Percentiles rank a stretch among this genome's conserved stretches.
These are phyloP conservation scores for Botrylloides violaceus DNA, from an alignment of 23 tunicate species.

Conservation along the genomic window DNA sequence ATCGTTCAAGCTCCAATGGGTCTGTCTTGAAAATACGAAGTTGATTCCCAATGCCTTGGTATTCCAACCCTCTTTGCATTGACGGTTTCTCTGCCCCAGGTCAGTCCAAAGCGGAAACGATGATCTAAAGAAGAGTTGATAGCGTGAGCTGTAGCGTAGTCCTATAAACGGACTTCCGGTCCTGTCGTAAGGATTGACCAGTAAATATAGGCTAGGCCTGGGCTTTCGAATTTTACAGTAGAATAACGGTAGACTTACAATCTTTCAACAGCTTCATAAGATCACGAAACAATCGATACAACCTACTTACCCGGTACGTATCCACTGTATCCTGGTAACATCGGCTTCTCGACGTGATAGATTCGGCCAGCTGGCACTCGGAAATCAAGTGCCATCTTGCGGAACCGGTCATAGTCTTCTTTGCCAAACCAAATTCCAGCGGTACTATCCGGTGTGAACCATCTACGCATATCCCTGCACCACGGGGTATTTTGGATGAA, in stretches of 20 bases:
- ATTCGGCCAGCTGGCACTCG: constrained; percentile 51
- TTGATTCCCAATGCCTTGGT: constrained; percentile 69
- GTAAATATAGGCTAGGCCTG: not conserved
- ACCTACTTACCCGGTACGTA: constrained; percentile 89
- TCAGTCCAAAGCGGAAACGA: constrained; percentile 67
- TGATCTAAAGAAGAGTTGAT: too few species aligned
- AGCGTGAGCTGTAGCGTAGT: too few species aligned
- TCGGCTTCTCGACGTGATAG: constrained; percentile 50
- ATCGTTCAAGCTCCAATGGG: constrained; percentile 78
- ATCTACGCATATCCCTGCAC: constrained; percentile 87
- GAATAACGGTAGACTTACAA: too few species aligned
- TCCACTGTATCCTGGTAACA: constrained; percentile 75
- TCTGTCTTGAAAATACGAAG: constrained; percentile 76
- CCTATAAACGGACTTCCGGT: not conserved
- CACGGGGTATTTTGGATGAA: constrained; percentile 78
- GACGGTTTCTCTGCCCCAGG: constrained; percentile 75
- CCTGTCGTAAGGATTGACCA: not conserved
- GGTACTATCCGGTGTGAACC: constrained; percentile 86
- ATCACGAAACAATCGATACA: too few species aligned
- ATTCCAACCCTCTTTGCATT: constrained; percentile 62
- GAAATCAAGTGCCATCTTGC: constrained; percentile 39
- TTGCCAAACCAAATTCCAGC: constrained; percentile 80
- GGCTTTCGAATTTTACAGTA: too few species aligned
- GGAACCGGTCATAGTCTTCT: constrained; percentile 54
- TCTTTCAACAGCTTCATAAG: too few species aligned